A percentile compares a stretch with the other conserved stretches of the same genome.
These are phyloP conservation scores for Chloromyia formosa DNA, from an alignment of 2,888 invertebrate species.

Conservation along the genomic window DNA sequence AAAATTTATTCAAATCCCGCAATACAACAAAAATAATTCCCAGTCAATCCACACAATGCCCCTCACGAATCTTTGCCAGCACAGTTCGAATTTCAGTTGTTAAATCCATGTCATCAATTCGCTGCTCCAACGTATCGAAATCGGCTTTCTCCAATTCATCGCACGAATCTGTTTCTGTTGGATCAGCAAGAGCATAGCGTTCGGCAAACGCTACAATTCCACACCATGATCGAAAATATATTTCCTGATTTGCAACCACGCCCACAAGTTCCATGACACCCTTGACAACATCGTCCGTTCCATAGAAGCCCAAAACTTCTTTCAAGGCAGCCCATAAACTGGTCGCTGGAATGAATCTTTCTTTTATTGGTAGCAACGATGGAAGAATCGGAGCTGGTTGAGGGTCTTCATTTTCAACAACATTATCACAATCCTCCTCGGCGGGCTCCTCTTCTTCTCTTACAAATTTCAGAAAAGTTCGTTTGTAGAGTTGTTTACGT, in stretches of 20 bases:
- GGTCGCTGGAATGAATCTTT: conserved; percentile 56
- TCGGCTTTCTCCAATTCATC: conserved; percentile 78
- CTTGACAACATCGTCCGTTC: conserved; percentile 58
- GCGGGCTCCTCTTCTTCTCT: conserved; percentile 53
- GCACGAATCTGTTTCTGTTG: conserved; percentile 73
- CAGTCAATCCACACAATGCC: conserved; percentile 51
- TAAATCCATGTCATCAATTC: conserved; percentile 66
- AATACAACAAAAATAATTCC: too few relatives aligned
- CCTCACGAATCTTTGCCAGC: conserved; percentile 57
- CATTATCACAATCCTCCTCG: neutral
- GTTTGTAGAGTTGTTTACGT: conserved; percentile 68
- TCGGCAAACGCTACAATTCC: conserved; percentile 82
- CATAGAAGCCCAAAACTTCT: conserved; percentile 63
- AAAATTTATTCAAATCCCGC: too few relatives aligned
- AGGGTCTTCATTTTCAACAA: conserved; percentile 48
- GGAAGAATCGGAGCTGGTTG: conserved; percentile 53
- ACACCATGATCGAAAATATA: conserved; percentile 81
- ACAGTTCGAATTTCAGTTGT: conserved; percentile 54
- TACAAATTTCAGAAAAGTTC: conserved; percentile 65
- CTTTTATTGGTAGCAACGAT: conserved; percentile 50
- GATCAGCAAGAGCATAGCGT: conserved; percentile 63
- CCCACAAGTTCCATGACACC: conserved; percentile 56
- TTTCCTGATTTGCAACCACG: conserved; percentile 51
- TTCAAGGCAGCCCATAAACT: conserved; percentile 61
- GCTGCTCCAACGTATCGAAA: conserved; percentile 72